Percentiles rank a stretch among this genome's conserved stretches.
Conservation (phyloP, 2,797 vertebrate genomes). For the Sebastes iracundus region DNA sequence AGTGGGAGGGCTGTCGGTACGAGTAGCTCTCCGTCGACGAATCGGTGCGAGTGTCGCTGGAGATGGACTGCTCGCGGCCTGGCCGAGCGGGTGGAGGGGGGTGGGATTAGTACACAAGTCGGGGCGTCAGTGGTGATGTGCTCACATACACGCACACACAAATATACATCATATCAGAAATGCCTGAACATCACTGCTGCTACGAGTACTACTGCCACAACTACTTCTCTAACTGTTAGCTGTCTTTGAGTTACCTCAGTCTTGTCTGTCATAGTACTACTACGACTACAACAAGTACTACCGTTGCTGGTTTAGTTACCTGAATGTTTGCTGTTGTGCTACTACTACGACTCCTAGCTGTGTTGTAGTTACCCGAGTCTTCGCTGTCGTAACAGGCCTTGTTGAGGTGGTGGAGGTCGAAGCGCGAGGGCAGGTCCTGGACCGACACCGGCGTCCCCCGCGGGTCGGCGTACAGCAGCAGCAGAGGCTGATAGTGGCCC, state of each 20-base stretch:
- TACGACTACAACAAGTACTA: conserved; percentile 29
- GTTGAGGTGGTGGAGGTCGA: conserved; percentile 88
- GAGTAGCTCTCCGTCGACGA: conserved; percentile 95
- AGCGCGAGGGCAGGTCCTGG: conserved; percentile 86
- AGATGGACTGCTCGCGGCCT: conserved; percentile 97
- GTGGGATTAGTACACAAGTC: not conserved
- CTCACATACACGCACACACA: not conserved
- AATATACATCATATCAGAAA: not conserved
- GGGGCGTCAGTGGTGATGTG: not conserved
- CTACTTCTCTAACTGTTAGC: not conserved
- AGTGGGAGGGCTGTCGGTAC: conserved; percentile 80
- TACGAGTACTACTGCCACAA: not conserved
- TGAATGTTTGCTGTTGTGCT: conserved; percentile 60
- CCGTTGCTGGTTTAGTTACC: conserved; percentile 53
- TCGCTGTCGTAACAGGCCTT: conserved; percentile 94
- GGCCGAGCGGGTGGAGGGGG: not conserved
- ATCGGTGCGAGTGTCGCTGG: conserved; percentile 96
- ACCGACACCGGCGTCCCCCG: conserved; percentile 92
- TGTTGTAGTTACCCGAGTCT: conserved; percentile 89
- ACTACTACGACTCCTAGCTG: conserved; percentile 73
- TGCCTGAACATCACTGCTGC: not conserved
- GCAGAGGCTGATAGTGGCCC: conserved; percentile 95
- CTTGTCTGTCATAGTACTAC: conserved; percentile 36
- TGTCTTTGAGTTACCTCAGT: conserved; percentile 4
- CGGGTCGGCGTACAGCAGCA: conserved; percentile 96